Base-by-base conservation (phyloP, 2,113 vertebrate genomes). In the Epinephelus moara region DNA sequence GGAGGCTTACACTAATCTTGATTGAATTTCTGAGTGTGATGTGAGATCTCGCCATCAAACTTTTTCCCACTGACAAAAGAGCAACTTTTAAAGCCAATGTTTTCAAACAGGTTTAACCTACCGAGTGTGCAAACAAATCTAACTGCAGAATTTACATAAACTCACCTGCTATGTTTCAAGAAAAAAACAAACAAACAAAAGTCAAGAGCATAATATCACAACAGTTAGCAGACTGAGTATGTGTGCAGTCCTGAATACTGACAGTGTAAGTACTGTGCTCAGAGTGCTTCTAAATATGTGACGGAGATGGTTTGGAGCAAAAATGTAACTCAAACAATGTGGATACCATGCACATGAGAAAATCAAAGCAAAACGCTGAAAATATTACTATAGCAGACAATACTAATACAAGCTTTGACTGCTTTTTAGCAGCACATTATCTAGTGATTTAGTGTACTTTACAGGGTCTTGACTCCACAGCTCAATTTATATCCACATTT, bases 1-100 rank as follows among this genome's bases (percentile, higher is more conserved):
- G 68, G 74, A 73, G 81, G 92, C 87, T 89, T 86, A 89, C 75
- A 87, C 82, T 93, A 89, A 92, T 93, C 91, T 93, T 90, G 90
- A 93, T 92, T 90, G 88, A 90, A 92, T 85, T 90, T 88, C 70
- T 78, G 68, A 91, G 70, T 85, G 81, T 72, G 82, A 87, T 85
- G 88, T 86, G 84, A 91, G 84, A 92, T 90, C 80, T 68, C 13
- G 8, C 69, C 72, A 80, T 87, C 85, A 86, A 85, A 91, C 73
- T 85, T 89, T 78, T 91, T 89, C 80, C 75, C 81, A 88, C 75
- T 88, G 37, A 90, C 76, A 86, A 89, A 75, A 72, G 66, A 80
- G 18, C 53, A 86, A 88, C 88, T 89, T 89, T 78, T 52, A 68
- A 75, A 82, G 68, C 45, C 0, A 1, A 69, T 82, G 63, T 78